Evolutionary conservation across 1,140 invertebrate species (phyloP).

Genomic region (Diachasma alloeum): DNA sequence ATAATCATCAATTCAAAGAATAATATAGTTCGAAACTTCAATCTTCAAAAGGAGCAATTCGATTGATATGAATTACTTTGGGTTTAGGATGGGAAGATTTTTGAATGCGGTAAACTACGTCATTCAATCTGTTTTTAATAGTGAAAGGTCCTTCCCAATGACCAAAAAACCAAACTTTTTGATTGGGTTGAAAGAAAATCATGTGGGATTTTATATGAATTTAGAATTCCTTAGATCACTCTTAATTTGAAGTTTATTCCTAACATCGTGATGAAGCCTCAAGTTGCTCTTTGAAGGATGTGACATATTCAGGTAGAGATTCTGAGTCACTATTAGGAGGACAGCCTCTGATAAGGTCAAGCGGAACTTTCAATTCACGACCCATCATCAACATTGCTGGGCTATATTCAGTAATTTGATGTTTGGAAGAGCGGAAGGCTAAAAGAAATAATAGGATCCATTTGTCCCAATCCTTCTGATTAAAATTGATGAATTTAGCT

Average conservation of each 20-base stretch:
- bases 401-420: not conserved
- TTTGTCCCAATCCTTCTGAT: conserved; percentile 6
- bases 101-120: conserved; percentile 25
- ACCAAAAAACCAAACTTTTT: conserved; percentile 21
- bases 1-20: too few species aligned
- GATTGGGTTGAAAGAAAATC: conserved; percentile 3
- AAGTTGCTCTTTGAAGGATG: not conserved
- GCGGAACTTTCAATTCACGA: not conserved
- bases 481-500: not conserved
- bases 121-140: conserved; percentile 24
- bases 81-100: too few species aligned
- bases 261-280: too few species aligned
- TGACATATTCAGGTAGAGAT: not conserved
- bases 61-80: conserved; percentile 15
- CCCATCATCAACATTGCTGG: conserved; percentile 10
- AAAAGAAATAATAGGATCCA: conserved; percentile 22
- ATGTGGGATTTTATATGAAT: conserved; percentile 16
- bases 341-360: not conserved
- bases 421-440: conserved; percentile 12
- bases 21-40: too few species aligned
- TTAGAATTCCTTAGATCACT: conserved; percentile 7
- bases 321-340: not conserved
- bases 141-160: conserved; percentile 26
- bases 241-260: too few species aligned
- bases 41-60: not conserved